phyloP scores from a whole-genome alignment of 2,888 invertebrate genomes.

The Tenthredo amoena region DNA sequence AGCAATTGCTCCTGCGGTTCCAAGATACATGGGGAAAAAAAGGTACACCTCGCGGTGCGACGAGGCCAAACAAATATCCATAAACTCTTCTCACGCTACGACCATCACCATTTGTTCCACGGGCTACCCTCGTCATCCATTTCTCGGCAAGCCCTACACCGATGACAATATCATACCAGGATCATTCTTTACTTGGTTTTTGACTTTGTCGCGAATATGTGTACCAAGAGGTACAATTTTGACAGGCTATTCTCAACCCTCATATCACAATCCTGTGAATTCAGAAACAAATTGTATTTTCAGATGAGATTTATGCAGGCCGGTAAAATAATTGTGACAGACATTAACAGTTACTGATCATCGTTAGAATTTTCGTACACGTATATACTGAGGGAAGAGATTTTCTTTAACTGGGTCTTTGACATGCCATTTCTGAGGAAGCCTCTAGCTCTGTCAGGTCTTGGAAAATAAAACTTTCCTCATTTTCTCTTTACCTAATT shows the following conservation, averaged over 20 bases:
- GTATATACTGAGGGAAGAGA: no score
- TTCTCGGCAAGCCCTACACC: background rate
- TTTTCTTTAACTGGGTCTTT: background rate
- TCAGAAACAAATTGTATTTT: background rate
- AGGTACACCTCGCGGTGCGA: background rate
- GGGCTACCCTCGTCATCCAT: background rate
- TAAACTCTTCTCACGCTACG: conserved; percentile 4
- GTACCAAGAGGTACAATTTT: background rate
- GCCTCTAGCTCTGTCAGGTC: background rate
- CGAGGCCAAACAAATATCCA: conserved; percentile 38
- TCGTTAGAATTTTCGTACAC: background rate
- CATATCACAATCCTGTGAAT: background rate
- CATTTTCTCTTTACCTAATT: conserved; percentile 5
- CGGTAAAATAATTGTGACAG: background rate
- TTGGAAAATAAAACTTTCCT: background rate
- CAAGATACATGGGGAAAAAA: background rate
- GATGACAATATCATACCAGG: background rate
- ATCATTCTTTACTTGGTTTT: background rate
- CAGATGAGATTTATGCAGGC: background rate
- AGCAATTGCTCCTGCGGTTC: background rate
- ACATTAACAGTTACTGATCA: background rate
- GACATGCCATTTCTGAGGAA: background rate
- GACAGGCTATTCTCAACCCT: background rate
- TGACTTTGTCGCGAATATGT: background rate
- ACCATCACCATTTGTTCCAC: conserved; percentile 22